These are phyloP conservation scores for Syritta pipiens DNA, from an alignment of 2,888 invertebrate species.

Conservation along the genomic window DNA sequence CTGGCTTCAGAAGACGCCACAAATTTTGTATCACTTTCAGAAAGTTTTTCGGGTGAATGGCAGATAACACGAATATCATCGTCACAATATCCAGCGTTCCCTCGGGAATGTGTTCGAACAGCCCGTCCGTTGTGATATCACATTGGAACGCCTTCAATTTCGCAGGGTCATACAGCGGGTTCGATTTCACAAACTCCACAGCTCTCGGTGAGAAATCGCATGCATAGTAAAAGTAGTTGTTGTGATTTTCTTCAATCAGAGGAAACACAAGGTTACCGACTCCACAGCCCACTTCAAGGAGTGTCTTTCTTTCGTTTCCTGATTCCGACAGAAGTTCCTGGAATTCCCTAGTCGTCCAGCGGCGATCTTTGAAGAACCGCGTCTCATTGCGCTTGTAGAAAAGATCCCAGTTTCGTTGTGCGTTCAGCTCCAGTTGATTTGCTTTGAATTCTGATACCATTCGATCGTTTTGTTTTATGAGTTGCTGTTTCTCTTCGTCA, in stretches of 20 bases:
- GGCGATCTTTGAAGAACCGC: slow-evolving; percentile 95
- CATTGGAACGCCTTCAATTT: slow-evolving; percentile 89
- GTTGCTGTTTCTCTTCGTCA: slow-evolving; percentile 82
- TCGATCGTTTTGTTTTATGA: slow-evolving; percentile 85
- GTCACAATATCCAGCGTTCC: slow-evolving; percentile 88
- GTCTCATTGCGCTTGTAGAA: slow-evolving; percentile 97
- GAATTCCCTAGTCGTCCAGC: slow-evolving; percentile 98
- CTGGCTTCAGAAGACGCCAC: slow-evolving; percentile 83
- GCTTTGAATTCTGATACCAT: slow-evolving; percentile 88
- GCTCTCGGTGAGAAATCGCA: slow-evolving; percentile 97
- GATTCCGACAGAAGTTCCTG: slow-evolving; percentile 84
- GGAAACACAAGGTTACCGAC: slow-evolving; percentile 98
- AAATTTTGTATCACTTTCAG: slow-evolving; percentile 83
- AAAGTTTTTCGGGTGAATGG: slow-evolving; percentile 94
- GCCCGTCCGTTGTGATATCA: slow-evolving; percentile 87
- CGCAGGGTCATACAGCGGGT: slow-evolving; percentile 83
- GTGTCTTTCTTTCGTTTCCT: slow-evolving; percentile 78
- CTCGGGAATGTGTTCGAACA: slow-evolving; percentile 81
- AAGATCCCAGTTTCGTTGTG: slow-evolving; percentile 95
- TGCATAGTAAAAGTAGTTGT: slow-evolving; percentile 87
- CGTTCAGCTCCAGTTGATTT: slow-evolving; percentile 87
- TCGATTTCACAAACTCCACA: slow-evolving; percentile 88
- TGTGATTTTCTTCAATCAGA: slow-evolving; percentile 87
- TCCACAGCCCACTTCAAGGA: slow-evolving; percentile 93
- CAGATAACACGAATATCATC: slow-evolving; percentile 96